Evolutionary conservation across 23 tunicate species (phyloP).

Genomic region (Halocynthia roretzi): DNA sequence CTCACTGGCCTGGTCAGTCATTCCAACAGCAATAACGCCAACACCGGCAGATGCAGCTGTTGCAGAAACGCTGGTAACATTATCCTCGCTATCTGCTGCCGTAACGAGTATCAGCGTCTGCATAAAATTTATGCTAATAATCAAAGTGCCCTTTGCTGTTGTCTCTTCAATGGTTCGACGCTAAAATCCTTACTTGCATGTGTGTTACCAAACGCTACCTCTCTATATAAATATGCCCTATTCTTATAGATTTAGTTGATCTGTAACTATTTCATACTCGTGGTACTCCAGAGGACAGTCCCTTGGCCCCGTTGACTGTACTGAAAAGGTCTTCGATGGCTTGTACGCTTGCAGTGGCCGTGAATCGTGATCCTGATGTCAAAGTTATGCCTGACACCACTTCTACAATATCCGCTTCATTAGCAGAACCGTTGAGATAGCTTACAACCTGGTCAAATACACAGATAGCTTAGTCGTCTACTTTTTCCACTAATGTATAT

Average conservation of each 20-base stretch:
- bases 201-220: no score
- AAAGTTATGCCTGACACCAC: neutral
- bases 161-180: no score
- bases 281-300: constrained; percentile 5
- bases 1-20: constrained; percentile 2
- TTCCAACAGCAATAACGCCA: constrained; percentile 17
- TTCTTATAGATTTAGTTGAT: neutral
- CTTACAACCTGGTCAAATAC: neutral
- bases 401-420: constrained; percentile 13
- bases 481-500: no score
- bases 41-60: neutral
- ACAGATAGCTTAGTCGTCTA: neutral
- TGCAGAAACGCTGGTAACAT: neutral
- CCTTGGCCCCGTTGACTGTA: constrained; percentile 11
- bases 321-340: neutral
- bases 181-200: no score
- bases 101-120: constrained; percentile 4
- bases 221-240: no score
- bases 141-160: no score
- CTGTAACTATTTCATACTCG: neutral
- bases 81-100: neutral
- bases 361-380: neutral
- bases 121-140: no score
- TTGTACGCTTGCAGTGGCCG: neutral
- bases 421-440: constrained; percentile 10